Evolutionary conservation across 2,888 invertebrate species (phyloP).

Genomic region (Malthinus seriepunctatus): DNA sequence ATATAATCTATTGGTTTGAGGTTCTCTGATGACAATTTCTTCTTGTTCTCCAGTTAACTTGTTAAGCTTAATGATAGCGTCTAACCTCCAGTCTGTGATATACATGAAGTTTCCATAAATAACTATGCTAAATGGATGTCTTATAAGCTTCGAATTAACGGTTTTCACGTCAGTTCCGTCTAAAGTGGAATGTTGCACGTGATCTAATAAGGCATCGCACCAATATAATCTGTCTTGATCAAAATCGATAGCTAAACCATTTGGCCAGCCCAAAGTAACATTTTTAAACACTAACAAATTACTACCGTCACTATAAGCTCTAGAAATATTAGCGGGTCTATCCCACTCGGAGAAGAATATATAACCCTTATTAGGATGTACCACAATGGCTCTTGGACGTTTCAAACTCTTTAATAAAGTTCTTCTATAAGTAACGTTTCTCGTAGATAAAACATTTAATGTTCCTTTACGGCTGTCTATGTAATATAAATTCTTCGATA

Average conservation of each 20-base stretch:
- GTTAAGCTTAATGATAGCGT: constrained; percentile 89
- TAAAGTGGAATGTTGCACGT: constrained; percentile 90
- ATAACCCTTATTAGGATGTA: constrained; percentile 93
- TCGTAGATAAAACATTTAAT: constrained; percentile 87
- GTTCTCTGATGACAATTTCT: constrained; percentile 83
- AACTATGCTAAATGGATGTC: constrained; percentile 91
- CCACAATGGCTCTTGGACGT: constrained; percentile 93
- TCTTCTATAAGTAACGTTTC: constrained; percentile 81
- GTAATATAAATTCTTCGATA: constrained; percentile 92
- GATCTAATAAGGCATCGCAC: constrained; percentile 96
- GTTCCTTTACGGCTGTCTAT: constrained; percentile 95
- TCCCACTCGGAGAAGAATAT: constrained; percentile 98
- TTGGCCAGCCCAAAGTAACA: constrained; percentile 95
- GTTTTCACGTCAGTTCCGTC: constrained; percentile 92
- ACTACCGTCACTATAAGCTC: constrained; percentile 89
- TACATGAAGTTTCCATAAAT: constrained; percentile 91
- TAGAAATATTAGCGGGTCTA: constrained; percentile 92
- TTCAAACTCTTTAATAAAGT: constrained; percentile 86
- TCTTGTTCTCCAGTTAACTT: constrained; percentile 89
- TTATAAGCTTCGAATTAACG: constrained; percentile 81
- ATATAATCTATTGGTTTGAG: constrained; percentile 87
- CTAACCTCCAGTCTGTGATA: constrained; percentile 95
- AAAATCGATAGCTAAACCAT: constrained; percentile 93
- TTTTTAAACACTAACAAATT: constrained; percentile 86
- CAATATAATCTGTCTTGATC: constrained; percentile 88